Base-by-base conservation (phyloP, 2,113 vertebrate species). In the Orthonyx spaldingii region DNA sequence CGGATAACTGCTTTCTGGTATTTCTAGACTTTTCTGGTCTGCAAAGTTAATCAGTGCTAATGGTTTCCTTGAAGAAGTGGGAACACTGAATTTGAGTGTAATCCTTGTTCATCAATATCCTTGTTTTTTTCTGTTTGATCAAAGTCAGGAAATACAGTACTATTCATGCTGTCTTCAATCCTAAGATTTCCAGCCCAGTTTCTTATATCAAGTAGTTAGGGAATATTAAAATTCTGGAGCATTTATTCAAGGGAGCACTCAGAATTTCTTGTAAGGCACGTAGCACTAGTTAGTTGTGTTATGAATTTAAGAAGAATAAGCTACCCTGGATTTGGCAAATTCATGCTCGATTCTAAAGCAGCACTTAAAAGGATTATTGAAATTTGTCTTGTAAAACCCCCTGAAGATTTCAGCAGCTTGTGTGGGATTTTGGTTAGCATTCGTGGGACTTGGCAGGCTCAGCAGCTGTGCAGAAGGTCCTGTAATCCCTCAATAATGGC, bases 331-430 rank as follows among this genome's bases (percentile, higher is more conserved):
- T 97, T 95, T 96, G 95, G 92, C 92, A 89, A 97, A 95, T 92
- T 92, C 76, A 18, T 68, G 72, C 94, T 94, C 1, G 0, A 37
- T 71, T 96, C 92, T 90, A 82, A 96, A 94, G 93, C 68, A 96
- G 92, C 93, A 90, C 96, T 97, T 97, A 94, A 96, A 96, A 72
- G 90, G 96, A 96, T 97, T 97, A 96, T 81, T 95, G 96, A 96
- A 97, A 96, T 96, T 95, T 96, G 96, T 92, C 93, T 95, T 96
- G 95, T 96, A 94, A 96, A 96, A 92, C 52, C 88, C 89, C 64
- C 94, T 90, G 96, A 96, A 94, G 95, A 95, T 95, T 95, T 93
- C 52, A 84, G 92, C 90, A 94, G 94, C 96, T 96, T 95, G 96
- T 96, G 88, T 84, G 93, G 90, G 96, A 95, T 97, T 96, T 93